Conservation (phyloP, 2,888 invertebrate species). For the Yponomeuta cagnagella region DNA sequence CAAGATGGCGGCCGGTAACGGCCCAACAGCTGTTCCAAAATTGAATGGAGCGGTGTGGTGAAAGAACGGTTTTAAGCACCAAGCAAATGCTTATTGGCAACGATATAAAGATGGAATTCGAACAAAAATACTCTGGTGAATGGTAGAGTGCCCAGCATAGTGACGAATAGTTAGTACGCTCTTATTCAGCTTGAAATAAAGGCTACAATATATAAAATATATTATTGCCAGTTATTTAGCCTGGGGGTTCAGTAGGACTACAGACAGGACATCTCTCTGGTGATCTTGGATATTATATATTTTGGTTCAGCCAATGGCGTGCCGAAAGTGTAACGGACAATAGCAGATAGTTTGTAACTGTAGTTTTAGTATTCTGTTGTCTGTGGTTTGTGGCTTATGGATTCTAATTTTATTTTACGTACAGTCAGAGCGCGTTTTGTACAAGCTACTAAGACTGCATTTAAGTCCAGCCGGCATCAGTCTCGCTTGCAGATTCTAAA, state of each 20-base stretch:
- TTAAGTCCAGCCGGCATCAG: too few relatives aligned
- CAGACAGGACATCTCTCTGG: neutral
- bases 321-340: neutral
- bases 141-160: neutral
- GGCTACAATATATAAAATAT: neutral
- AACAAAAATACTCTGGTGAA: neutral
- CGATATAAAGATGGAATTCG: neutral
- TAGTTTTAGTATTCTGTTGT: neutral
- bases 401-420: neutral
- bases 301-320: neutral
- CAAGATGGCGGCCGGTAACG: slow-evolving; percentile 17
- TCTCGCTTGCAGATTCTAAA: too few relatives aligned
- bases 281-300: neutral
- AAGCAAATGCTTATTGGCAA: neutral
- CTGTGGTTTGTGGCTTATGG: neutral
- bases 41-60: slow-evolving; percentile 32
- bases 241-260: neutral
- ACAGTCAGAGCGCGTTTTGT: neutral
- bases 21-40: slow-evolving; percentile 35
- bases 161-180: neutral
- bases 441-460: too few relatives aligned
- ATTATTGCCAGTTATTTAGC: neutral
- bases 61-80: neutral
- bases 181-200: neutral
- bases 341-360: neutral